Evolutionary conservation across 1,140 invertebrate genomes (phyloP).

Genomic region (Temnothorax nylanderi): DNA sequence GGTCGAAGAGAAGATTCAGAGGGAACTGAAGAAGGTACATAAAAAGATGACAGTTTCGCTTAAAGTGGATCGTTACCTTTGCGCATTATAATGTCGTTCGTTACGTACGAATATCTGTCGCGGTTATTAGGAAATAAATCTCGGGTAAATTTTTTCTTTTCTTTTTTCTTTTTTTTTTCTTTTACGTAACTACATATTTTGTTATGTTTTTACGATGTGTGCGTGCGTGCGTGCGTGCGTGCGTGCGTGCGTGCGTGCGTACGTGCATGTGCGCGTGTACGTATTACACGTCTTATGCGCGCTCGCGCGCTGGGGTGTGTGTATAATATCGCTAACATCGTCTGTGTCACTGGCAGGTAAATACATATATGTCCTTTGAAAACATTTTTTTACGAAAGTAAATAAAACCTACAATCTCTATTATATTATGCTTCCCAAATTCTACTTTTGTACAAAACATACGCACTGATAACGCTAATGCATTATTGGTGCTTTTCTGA

Average conservation of each 20-base stretch:
- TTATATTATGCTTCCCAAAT: not conserved
- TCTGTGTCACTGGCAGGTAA: not conserved
- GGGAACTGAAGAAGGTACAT: conserved; percentile 88
- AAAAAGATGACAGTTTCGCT: conserved; percentile 69
- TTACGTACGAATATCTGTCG: not conserved
- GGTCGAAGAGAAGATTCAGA: conserved; percentile 87
- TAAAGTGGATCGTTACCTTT: conserved; percentile 34
- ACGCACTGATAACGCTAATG: conserved; percentile 35
- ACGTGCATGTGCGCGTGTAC: not conserved
- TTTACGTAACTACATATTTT: not conserved
- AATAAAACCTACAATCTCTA: not conserved
- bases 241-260: not conserved
- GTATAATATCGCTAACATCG: not conserved
- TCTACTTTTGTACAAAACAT: not conserved
- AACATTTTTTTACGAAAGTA: not conserved
- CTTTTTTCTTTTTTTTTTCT: not conserved
- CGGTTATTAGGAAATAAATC: not conserved
- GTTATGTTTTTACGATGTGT: not conserved
- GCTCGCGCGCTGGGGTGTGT: not conserved
- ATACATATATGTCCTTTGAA: not conserved
- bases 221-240: not conserved
- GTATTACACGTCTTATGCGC: not conserved
- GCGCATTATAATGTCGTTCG: conserved; percentile 23
- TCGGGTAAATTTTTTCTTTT: not conserved
- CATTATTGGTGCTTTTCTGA: conserved; percentile 56